phyloP scores from a whole-genome alignment of 2,888 invertebrate species.

The Drosophila robusta region DNA sequence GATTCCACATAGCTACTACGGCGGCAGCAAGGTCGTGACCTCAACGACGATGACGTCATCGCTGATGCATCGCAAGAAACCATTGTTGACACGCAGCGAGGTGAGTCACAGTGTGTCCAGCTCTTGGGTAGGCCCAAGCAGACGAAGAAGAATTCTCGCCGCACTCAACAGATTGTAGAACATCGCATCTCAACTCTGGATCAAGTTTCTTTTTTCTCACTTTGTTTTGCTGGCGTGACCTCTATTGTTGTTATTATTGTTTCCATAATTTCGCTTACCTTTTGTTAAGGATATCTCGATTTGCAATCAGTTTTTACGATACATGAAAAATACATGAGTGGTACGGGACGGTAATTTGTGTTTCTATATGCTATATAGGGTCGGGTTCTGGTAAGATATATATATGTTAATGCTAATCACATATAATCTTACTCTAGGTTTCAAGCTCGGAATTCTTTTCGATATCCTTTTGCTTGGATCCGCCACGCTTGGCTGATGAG shows the following conservation, averaged over 20 bases:
- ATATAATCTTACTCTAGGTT: constrained; percentile 85
- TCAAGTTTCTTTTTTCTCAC: not conserved
- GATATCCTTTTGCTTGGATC: constrained; percentile 87
- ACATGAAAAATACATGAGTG: not conserved
- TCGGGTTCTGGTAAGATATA: not conserved
- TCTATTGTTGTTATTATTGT: not conserved
- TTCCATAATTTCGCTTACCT: not conserved
- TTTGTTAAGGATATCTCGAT: not conserved
- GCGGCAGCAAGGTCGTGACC: constrained; percentile 22
- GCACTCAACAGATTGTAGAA: constrained; percentile 3
- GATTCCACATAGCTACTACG: constrained; percentile 43
- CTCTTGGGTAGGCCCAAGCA: not conserved
- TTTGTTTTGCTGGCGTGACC: not conserved
- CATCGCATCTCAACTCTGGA: constrained; percentile 1
- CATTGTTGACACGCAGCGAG: constrained; percentile 85
- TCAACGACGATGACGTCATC: constrained; percentile 80
- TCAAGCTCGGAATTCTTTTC: constrained; percentile 91
- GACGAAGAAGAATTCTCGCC: constrained; percentile 6
- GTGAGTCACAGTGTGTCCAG: constrained; percentile 82
- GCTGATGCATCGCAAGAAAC: constrained; percentile 84
- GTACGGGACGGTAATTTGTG: constrained; percentile 1
- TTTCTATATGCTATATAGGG: not conserved
- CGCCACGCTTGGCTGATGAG: constrained; percentile 86
- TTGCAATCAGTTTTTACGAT: not conserved
- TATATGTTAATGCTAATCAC: not conserved